Conservation (phyloP, 2,113 vertebrate species). For the Holacanthus passer region DNA sequence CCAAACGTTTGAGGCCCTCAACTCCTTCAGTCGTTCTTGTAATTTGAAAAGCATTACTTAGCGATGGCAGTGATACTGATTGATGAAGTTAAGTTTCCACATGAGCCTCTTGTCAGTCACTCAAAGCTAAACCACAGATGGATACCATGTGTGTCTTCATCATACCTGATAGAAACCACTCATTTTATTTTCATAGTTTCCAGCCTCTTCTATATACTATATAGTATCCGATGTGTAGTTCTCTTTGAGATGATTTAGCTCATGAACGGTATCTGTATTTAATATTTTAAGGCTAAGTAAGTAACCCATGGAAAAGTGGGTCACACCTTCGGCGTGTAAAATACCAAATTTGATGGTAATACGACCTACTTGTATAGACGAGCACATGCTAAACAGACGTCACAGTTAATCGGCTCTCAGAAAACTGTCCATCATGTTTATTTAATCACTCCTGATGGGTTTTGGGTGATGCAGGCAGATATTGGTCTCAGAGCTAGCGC, state of each 20-base stretch:
- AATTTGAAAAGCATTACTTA: constrained; percentile 55
- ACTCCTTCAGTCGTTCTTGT: constrained; percentile 37
- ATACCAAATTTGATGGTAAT: constrained; percentile 19
- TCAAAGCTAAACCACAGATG: constrained; percentile 46
- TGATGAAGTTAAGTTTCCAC: constrained; percentile 59
- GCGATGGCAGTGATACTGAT: constrained; percentile 51
- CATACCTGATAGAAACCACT: constrained; percentile 21
- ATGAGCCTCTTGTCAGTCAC: constrained; percentile 23
- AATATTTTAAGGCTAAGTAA: background rate
- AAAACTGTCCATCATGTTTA: constrained; percentile 76
- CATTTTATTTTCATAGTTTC: constrained; percentile 42
- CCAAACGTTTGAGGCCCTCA: constrained; percentile 37
- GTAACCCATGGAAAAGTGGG: constrained; percentile 4
- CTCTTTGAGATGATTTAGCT: background rate
- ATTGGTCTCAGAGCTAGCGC: constrained; percentile 73
- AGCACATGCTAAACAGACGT: constrained; percentile 56
- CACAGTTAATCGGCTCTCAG: constrained; percentile 56
- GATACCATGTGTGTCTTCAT: constrained; percentile 36
- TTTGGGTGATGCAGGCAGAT: constrained; percentile 71
- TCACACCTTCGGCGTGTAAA: constrained; percentile 18
- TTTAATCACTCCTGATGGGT: constrained; percentile 77
- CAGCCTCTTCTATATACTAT: constrained; percentile 15
- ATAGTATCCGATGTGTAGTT: background rate
- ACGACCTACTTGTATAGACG: background rate
- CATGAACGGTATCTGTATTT: constrained; percentile 1